Evolutionary conservation across 1,140 invertebrate species (phyloP).

Genomic region (Camponotus pennsylvanicus): DNA sequence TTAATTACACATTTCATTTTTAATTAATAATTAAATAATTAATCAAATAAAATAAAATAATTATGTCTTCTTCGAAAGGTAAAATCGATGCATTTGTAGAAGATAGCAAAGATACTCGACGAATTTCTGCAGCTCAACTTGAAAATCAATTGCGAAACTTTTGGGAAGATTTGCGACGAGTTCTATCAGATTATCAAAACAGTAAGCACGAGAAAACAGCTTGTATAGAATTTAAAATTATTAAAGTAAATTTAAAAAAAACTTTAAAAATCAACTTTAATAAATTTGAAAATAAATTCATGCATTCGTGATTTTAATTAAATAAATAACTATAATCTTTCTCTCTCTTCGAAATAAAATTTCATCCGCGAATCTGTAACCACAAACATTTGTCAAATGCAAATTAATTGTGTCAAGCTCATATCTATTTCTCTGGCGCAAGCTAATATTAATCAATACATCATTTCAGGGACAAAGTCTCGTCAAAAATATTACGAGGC

Average conservation of each 20-base stretch:
- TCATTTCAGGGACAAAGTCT: constrained; percentile 67
- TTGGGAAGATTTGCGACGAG: constrained; percentile 65
- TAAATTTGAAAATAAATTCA: too few relatives aligned
- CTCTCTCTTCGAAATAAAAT: background rate
- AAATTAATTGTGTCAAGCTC: background rate
- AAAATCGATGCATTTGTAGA: constrained; percentile 72
- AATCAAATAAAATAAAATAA: background rate
- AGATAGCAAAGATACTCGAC: constrained; percentile 68
- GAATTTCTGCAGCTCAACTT: constrained; percentile 59
- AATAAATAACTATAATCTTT: background rate
- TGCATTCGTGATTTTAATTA: background rate
- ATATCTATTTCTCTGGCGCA: background rate
- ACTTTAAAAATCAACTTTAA: too few relatives aligned
- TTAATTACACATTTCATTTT: too few relatives aligned
- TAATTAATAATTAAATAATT: too few relatives aligned
- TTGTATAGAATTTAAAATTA: background rate
- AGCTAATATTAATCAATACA: constrained; percentile 19
- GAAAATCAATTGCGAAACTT: constrained; percentile 68
- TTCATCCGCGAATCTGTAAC: background rate
- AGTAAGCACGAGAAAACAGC: constrained; percentile 68
- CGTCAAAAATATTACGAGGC: constrained; percentile 72
- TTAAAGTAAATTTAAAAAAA: background rate
- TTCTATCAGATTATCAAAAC: constrained; percentile 75
- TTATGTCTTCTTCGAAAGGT: constrained; percentile 52
- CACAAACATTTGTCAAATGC: background rate